Conservation (phyloP, 2,797 vertebrate species). For the Bovichtus variegatus region DNA sequence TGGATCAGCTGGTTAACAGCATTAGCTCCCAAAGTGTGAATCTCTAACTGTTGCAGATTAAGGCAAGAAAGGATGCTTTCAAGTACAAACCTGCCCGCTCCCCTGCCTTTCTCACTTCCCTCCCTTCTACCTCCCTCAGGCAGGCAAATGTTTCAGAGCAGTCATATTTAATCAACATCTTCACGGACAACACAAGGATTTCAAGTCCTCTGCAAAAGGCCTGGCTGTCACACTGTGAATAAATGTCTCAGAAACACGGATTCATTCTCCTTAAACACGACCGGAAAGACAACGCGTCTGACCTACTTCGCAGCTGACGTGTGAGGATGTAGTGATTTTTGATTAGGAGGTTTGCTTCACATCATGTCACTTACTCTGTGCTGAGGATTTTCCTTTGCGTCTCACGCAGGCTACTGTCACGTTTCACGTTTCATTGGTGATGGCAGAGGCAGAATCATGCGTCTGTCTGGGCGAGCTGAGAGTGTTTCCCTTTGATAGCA, state of each 20-base stretch:
- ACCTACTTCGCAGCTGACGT: conserved; percentile 72
- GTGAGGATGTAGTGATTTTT: conserved; percentile 63
- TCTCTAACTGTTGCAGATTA: conserved; percentile 81
- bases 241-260: conserved; percentile 75
- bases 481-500: conserved; percentile 70
- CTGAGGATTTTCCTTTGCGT: conserved; percentile 60
- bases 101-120: conserved; percentile 30
- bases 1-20: conserved; percentile 56
- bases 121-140: conserved; percentile 35
- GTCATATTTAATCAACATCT: conserved; percentile 86
- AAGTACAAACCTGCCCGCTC: conserved; percentile 76
- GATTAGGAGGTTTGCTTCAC: conserved; percentile 61
- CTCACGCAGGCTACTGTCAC: conserved; percentile 45
- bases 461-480: conserved; percentile 60
- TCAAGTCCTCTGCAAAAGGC: conserved; percentile 52
- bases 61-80: conserved; percentile 76
- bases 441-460: conserved; percentile 64
- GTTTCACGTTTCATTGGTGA: conserved; percentile 69
- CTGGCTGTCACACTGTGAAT: conserved; percentile 73
- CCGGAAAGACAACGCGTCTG: conserved; percentile 52
- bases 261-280: conserved; percentile 64
- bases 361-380: conserved; percentile 38
- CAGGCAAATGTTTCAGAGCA: conserved; percentile 69
- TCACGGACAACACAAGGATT: conserved; percentile 73
- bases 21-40: conserved; percentile 60